A percentile compares a stretch with the other conserved stretches of the same genome.
Evolutionary conservation across 2,113 vertebrate species (phyloP).

Genomic region (Sylvilagus bachmani): DNA sequence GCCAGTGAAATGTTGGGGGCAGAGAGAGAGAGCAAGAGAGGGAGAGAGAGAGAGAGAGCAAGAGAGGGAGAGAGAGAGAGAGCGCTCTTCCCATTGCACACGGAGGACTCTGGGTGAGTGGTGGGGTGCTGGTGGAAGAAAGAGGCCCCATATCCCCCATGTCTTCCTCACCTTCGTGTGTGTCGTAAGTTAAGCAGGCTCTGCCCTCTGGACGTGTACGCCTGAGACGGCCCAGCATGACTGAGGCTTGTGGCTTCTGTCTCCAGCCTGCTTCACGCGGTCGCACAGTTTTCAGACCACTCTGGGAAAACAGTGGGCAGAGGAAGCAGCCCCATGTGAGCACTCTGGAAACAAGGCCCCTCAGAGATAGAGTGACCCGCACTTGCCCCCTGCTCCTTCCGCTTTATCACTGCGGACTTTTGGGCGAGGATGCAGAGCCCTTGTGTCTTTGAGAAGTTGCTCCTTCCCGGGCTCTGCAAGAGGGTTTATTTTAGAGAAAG

Average conservation of each 20-base stretch:
- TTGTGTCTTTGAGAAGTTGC: constrained; percentile 67
- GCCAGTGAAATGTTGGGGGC: background rate
- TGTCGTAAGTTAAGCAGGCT: background rate
- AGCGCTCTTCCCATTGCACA: background rate
- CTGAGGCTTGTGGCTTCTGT: background rate
- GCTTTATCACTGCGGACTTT: constrained; percentile 77
- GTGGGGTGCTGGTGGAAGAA: background rate
- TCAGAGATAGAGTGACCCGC: background rate
- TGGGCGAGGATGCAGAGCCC: constrained; percentile 58
- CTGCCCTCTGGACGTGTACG: background rate
- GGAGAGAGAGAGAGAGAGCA: too few relatives aligned
- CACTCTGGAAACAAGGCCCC: background rate
- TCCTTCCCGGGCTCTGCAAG: background rate
- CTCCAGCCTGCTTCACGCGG: background rate
- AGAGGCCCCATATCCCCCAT: background rate
- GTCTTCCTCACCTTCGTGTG: background rate
- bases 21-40: too few relatives aligned
- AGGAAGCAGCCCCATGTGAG: background rate
- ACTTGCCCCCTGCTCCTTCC: constrained; percentile 31
- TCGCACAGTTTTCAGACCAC: background rate
- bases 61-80: background rate
- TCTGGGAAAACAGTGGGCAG: background rate
- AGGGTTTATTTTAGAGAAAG: background rate
- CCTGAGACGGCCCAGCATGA: background rate
- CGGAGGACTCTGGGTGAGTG: background rate